Evolutionary conservation across 2,797 vertebrate species (phyloP).

Genomic region (Diglossa cyanea): DNA sequence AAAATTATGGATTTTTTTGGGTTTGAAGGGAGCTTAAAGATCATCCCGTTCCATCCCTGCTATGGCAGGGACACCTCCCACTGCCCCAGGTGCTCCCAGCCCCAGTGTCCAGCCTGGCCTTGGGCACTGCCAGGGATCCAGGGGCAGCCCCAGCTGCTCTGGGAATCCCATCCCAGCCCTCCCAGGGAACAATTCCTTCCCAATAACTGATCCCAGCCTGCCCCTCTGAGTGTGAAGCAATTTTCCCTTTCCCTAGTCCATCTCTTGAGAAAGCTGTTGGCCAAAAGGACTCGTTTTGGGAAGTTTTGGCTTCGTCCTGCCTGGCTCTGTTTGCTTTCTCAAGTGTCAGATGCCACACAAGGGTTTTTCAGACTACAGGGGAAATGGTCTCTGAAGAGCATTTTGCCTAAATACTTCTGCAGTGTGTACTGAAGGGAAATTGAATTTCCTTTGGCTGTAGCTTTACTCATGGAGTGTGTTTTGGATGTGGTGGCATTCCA

Average conservation of each 20-base stretch:
- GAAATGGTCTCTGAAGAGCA: not conserved
- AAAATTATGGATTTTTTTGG: not conserved
- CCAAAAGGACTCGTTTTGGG: fast-evolving
- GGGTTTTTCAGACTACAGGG: fast-evolving
- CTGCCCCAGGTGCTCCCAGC: not conserved
- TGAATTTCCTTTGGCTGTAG: not conserved
- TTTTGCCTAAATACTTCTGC: not conserved
- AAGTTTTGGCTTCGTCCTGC: not conserved
- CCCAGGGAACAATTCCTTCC: not conserved
- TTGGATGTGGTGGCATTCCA: not conserved
- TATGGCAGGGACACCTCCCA: not conserved
- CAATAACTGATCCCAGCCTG: fast-evolving
- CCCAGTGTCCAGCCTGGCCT: fast-evolving
- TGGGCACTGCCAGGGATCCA: not conserved
- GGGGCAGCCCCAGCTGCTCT: not conserved
- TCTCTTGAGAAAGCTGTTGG: not conserved
- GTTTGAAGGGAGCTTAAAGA: fast-evolving
- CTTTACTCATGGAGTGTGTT: not conserved
- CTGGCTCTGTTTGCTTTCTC: not conserved
- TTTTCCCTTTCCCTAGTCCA: too few relatives aligned
- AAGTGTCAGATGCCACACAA: not conserved
- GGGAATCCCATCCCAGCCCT: not conserved
- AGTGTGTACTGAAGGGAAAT: not conserved
- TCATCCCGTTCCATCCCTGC: fast-evolving
- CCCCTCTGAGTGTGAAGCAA: fast-evolving